Evolutionary conservation across 2,888 invertebrate species (phyloP).

Genomic region (Cistogaster globosa): DNA sequence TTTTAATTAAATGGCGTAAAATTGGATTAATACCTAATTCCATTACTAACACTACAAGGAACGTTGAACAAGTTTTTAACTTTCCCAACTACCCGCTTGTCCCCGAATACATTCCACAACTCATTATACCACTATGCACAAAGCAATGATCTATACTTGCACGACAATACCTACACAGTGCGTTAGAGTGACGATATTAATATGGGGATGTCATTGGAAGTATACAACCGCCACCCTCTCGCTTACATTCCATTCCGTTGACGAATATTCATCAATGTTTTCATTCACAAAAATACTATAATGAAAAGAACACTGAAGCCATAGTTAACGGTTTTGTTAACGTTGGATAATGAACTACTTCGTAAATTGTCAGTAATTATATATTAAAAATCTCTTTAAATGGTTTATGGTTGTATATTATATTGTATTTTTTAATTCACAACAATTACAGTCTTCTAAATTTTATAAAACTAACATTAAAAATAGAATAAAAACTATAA

Average conservation of each 20-base stretch:
- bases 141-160: constrained; percentile 14
- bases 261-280: constrained; percentile 33
- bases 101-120: constrained; percentile 31
- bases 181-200: constrained; percentile 13
- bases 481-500: constrained; percentile 22
- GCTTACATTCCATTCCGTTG: constrained; percentile 42
- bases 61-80: too few species aligned
- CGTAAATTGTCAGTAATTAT: constrained; percentile 39
- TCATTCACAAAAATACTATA: too few species aligned
- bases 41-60: too few species aligned
- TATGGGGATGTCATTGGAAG: too few species aligned
- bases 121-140: too few species aligned
- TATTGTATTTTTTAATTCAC: too few species aligned
- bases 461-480: too few species aligned
- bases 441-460: too few species aligned
- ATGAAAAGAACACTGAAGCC: too few species aligned
- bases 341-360: constrained; percentile 28
- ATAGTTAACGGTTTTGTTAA: constrained; percentile 41
- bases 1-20: too few species aligned
- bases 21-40: too few species aligned
- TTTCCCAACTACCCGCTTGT: too few species aligned
- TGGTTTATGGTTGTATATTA: constrained; percentile 11
- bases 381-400: constrained; percentile 14
- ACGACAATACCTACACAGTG: constrained; percentile 16
- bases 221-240: constrained; percentile 29